Evolutionary conservation across 2,797 vertebrate genomes (phyloP).

Genomic region (Vultur gryphus): DNA sequence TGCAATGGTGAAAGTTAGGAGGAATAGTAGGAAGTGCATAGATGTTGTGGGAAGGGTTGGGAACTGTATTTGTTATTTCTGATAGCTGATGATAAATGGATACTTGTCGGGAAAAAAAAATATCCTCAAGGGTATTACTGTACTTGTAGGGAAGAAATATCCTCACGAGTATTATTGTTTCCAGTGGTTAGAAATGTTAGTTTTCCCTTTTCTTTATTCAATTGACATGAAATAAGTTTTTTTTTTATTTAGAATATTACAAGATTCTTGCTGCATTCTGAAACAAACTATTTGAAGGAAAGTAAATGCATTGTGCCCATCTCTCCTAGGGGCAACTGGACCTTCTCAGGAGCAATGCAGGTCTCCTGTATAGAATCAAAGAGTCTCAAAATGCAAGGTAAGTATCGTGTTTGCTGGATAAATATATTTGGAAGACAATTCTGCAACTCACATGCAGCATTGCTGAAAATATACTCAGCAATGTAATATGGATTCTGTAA

Average conservation of each 20-base stretch:
- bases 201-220: background rate
- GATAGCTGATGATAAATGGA: background rate
- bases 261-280: background rate
- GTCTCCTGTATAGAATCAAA: constrained; percentile 93
- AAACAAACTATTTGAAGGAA: background rate
- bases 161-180: background rate
- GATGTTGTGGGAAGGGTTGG: background rate
- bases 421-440: background rate
- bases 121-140: background rate
- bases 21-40: background rate
- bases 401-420: background rate
- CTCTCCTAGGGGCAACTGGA: constrained; percentile 89
- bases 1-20: background rate
- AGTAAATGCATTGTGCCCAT: background rate
- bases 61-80: background rate
- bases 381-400: constrained; percentile 87
- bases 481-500: background rate
- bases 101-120: background rate
- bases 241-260: background rate
- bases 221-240: background rate
- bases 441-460: rapidly evolving
- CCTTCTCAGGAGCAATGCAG: constrained; percentile 88
- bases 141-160: background rate
- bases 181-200: background rate
- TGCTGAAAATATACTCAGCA: background rate